These are phyloP conservation scores for Pseudococcus jackbeardsleyi DNA, from an alignment of 2,888 invertebrate species.

Conservation along the genomic window DNA sequence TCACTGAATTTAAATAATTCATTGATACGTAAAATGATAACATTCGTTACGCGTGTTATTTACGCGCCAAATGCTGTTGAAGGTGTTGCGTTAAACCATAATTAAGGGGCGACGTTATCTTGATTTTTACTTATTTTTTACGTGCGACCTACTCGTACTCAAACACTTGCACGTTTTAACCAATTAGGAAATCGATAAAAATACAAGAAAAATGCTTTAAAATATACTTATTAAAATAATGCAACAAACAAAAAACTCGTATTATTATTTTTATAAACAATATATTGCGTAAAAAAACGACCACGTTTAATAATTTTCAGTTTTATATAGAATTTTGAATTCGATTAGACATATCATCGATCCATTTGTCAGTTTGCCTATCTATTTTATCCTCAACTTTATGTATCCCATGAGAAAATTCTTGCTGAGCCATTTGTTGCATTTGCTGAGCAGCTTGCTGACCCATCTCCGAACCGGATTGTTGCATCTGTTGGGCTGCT, in stretches of 20 bases:
- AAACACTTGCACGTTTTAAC: not conserved
- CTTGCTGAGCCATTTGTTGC: slow-evolving; percentile 31
- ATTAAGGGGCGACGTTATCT: not conserved
- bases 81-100: slow-evolving; percentile 11
- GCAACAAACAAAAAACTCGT: not conserved
- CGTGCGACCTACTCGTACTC: not conserved
- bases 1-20: not conserved
- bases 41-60: not conserved
- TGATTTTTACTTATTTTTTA: not conserved
- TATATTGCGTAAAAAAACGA: not conserved
- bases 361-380: slow-evolving; percentile 58
- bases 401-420: slow-evolving; percentile 46
- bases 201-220: no score
- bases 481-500: slow-evolving; percentile 1
- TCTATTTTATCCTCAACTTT: slow-evolving; percentile 64
- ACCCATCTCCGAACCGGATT: slow-evolving; percentile 27
- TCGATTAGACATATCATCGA: slow-evolving; percentile 48
- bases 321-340: not conserved
- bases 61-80: not conserved
- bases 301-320: not conserved
- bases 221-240: no score
- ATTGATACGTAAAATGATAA: not conserved
- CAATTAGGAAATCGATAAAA: no score
- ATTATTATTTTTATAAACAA: not conserved
- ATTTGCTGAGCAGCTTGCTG: slow-evolving; percentile 51